phyloP scores from a whole-genome alignment of 2,888 invertebrate species.

The Laothoe populi region DNA sequence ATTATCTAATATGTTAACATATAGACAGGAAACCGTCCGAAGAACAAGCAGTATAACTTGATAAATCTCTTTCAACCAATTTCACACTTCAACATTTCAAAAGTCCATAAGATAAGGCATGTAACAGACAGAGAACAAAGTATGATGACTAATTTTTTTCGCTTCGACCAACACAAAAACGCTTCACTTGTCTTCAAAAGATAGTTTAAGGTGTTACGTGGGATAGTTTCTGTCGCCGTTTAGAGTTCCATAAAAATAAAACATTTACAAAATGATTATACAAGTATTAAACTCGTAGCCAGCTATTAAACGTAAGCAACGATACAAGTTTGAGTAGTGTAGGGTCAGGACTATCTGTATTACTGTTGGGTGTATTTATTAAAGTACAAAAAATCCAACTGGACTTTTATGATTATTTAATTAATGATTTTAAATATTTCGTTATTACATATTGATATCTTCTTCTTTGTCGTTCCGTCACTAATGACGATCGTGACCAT shows the following conservation, averaged over 20 bases:
- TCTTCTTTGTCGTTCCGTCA: too few species aligned
- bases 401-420: too few species aligned
- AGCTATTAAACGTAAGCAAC: too few species aligned
- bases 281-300: too few species aligned
- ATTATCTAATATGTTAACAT: background rate
- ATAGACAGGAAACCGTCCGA: constrained; percentile 33
- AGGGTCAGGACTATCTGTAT: too few species aligned
- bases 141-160: constrained; percentile 60
- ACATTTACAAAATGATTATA: background rate
- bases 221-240: constrained; percentile 37
- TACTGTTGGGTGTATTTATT: too few species aligned
- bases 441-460: too few species aligned
- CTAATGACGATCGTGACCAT: too few species aligned
- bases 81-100: constrained; percentile 61
- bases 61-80: constrained; percentile 57
- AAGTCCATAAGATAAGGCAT: constrained; percentile 55
- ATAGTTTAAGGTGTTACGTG: constrained; percentile 43
- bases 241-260: constrained; percentile 35
- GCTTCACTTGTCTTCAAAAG: constrained; percentile 64
- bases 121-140: constrained; percentile 66
- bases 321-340: too few species aligned
- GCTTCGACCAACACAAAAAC: constrained; percentile 63
- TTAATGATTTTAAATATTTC: too few species aligned
- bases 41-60: constrained; percentile 17
- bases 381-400: too few species aligned